Conservation (phyloP, 1,140 invertebrate species). For the Eciton burchellii region DNA sequence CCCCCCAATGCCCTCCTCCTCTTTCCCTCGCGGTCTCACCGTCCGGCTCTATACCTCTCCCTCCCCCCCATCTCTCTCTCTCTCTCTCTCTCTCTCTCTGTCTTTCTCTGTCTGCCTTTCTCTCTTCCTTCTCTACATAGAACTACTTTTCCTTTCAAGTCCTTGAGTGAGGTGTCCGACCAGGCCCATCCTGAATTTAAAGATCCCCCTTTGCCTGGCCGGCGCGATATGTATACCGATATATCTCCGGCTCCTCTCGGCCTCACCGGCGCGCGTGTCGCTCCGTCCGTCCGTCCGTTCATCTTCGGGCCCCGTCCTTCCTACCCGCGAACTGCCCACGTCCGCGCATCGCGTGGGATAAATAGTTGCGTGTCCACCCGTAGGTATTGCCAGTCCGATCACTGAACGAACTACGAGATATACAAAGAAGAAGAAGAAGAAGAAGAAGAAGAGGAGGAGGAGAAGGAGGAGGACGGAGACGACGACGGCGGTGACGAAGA, state of each 20-base stretch:
- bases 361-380: constrained; percentile 70
- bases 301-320: constrained; percentile 22
- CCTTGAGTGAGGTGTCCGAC: constrained; percentile 79
- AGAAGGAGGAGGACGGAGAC: constrained; percentile 19
- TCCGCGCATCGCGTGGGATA: constrained; percentile 68
- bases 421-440: constrained; percentile 38
- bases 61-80: constrained; percentile 44
- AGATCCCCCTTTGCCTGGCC: constrained; percentile 30
- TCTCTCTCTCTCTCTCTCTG: constrained; percentile 26
- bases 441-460: constrained; percentile 8
- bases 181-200: constrained; percentile 79
- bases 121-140: constrained; percentile 82
- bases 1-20: constrained; percentile 72
- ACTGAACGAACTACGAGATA: constrained; percentile 61
- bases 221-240: neutral
- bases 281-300: constrained; percentile 16
- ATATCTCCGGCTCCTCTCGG: neutral
- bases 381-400: constrained; percentile 66
- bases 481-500: constrained; percentile 12
- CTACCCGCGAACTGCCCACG: constrained; percentile 48
- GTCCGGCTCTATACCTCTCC: no score
- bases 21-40: constrained; percentile 78
- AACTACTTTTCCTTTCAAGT: constrained; percentile 86
- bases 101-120: constrained; percentile 78
- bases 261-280: neutral